phyloP scores from a whole-genome alignment of 2,888 invertebrate genomes.

The Coenonympha glycerion region DNA sequence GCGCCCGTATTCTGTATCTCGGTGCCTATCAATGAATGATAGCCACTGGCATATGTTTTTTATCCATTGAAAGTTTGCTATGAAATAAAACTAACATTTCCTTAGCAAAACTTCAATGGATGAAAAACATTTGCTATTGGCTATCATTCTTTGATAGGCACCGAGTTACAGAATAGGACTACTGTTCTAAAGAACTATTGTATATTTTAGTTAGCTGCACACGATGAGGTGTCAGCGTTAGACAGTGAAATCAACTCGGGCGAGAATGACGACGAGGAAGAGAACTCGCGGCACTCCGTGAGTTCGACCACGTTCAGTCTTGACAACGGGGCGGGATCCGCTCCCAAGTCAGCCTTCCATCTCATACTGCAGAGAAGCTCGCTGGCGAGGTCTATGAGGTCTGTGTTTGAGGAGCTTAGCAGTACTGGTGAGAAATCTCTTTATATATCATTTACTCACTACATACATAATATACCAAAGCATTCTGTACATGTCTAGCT shows the following conservation, averaged over 20 bases:
- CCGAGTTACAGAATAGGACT: too few relatives aligned
- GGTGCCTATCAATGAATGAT: too few relatives aligned
- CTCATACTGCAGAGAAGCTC: slow-evolving; percentile 87
- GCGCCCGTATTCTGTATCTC: too few relatives aligned
- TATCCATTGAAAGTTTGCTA: too few relatives aligned
- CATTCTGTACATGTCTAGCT: too few relatives aligned
- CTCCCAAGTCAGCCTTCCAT: slow-evolving; percentile 82
- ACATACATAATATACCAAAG: too few relatives aligned
- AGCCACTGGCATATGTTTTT: too few relatives aligned
- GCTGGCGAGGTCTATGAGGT: slow-evolving; percentile 88
- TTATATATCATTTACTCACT: background rate
- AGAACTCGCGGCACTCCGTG: slow-evolving; percentile 55
- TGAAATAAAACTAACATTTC: too few relatives aligned
- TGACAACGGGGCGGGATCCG: slow-evolving; percentile 40
- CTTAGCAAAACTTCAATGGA: too few relatives aligned
- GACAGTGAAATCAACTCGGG: slow-evolving; percentile 61
- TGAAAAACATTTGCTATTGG: too few relatives aligned
- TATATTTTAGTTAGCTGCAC: slow-evolving; percentile 70
- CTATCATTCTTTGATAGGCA: too few relatives aligned
- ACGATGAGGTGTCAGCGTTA: slow-evolving; percentile 76
- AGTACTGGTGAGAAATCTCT: slow-evolving; percentile 64
- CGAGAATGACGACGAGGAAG: slow-evolving; percentile 64
- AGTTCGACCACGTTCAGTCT: slow-evolving; percentile 52
- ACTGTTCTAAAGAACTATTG: too few relatives aligned
- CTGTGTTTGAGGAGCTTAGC: slow-evolving; percentile 85